phyloP scores from a whole-genome alignment of 1,140 invertebrate genomes.

The Drosophila bocqueti region DNA sequence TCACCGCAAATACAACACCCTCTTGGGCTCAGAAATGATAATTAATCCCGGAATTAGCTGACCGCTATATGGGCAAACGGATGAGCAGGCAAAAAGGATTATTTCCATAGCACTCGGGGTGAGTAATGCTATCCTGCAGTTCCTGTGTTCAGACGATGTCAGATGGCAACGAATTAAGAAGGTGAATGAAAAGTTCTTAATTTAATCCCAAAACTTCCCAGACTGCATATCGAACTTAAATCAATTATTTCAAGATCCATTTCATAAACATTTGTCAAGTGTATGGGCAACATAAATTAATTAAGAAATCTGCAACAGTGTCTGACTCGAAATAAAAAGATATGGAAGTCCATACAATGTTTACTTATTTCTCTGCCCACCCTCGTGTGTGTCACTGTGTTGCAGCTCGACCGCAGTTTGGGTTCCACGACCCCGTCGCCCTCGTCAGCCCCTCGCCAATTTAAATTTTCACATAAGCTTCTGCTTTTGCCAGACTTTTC shows the following conservation, averaged over 20 bases:
- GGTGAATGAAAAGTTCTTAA: background rate
- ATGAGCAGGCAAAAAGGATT: background rate
- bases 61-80: background rate
- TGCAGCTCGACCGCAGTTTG: constrained; percentile 31
- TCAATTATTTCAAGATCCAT: background rate
- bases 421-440: background rate
- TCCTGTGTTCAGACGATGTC: background rate
- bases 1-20: constrained; percentile 1
- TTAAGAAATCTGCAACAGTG: constrained; percentile 2
- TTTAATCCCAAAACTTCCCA: background rate
- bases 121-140: background rate
- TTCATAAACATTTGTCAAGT: background rate
- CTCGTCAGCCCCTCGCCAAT: constrained; percentile 35
- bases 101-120: background rate
- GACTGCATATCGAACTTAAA: background rate
- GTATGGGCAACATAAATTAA: background rate
- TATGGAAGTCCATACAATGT: constrained; percentile 11
- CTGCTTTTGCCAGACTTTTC: constrained; percentile 54
- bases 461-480: constrained; percentile 60
- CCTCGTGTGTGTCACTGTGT: constrained; percentile 17
- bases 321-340: constrained; percentile 5
- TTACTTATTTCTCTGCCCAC: constrained; percentile 10
- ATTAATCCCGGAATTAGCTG: constrained; percentile 18
- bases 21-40: background rate
- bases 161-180: background rate